These are phyloP conservation scores for Rhinopithecus roxellana DNA, from an alignment of 2,113 vertebrate genomes.

Conservation along the genomic window DNA sequence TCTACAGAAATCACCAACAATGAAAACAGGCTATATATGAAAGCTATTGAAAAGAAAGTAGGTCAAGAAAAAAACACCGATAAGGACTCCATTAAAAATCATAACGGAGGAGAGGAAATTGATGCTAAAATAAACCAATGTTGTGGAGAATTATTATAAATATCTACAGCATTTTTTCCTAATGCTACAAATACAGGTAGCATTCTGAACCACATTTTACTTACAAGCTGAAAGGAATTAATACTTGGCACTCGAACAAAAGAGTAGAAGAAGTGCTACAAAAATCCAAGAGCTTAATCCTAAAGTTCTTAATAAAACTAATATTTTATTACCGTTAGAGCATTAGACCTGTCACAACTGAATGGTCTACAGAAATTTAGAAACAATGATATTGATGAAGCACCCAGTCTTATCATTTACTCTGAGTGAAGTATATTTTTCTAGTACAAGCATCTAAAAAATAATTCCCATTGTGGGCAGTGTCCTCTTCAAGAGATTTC, in stretches of 20 bases:
- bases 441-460: constrained; percentile 36
- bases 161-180: background rate
- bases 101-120: background rate
- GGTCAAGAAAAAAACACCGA: constrained; percentile 27
- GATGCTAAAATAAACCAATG: constrained; percentile 44
- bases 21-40: background rate
- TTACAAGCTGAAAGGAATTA: background rate
- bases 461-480: background rate
- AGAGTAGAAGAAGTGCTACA: background rate
- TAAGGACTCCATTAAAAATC: constrained; percentile 39
- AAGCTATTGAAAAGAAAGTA: constrained; percentile 55
- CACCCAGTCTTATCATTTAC: constrained; percentile 4
- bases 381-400: constrained; percentile 6
- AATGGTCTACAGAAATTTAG: background rate
- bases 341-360: background rate
- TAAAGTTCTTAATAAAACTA: constrained; percentile 39
- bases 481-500: background rate
- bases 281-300: constrained; percentile 25
- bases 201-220: constrained; percentile 34
- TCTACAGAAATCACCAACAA: background rate
- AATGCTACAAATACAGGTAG: background rate
- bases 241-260: constrained; percentile 30
- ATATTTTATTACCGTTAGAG: background rate
- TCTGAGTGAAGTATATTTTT: constrained; percentile 4
- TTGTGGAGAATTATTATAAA: background rate